Evolutionary conservation across 2,113 vertebrate species (phyloP), one percentile per base, ranked within the genome.

Genomic region (Clupea harengus): DNA sequence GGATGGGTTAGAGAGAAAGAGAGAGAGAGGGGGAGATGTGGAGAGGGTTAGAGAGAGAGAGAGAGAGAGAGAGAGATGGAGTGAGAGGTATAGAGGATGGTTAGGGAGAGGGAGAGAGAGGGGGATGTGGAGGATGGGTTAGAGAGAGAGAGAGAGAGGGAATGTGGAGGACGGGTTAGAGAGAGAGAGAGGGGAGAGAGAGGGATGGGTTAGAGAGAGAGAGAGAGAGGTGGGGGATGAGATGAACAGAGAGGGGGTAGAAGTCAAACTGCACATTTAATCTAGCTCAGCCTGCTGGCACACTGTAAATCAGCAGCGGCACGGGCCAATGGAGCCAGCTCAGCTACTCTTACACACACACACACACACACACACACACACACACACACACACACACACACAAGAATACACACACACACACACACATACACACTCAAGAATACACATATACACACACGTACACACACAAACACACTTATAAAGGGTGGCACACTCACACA

Each of bases 191-290:
- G 82, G 49, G 54, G 52, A 54, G 84, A 45, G 86, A 13, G 81
- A 81, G 60, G n/a, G 46, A 57, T 2, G 60, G n/a, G 46, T 3
- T 2, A 57, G 17, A 57, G 54, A 18, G 54, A n/a, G 10, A 25
- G 46, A 82, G 83, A 89, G 67, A 81, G 54, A 5, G 32, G 13
- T 50, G 45, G 32, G 20, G 86, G 87, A 54, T 17, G 81, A 83
- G 45, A 60, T 82, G 75, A 75, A 82, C 82, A 75, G 84, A 89
- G 85, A 82, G 45, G 50, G 87, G 82, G 82, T 60, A 87, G 87
- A 93, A 92, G 91, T 90, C 91, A 90, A 89, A 89, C 91, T 91
- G 90, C 45, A 89, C 86, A 78, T 92, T 92, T 91, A 93, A 92
- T 93, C 89, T 90, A 13, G 50, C 84, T 83, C 81, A 49, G 83